Base-by-base conservation (phyloP, 2,797 vertebrate genomes). In the Melanotaenia pygmaea region DNA sequence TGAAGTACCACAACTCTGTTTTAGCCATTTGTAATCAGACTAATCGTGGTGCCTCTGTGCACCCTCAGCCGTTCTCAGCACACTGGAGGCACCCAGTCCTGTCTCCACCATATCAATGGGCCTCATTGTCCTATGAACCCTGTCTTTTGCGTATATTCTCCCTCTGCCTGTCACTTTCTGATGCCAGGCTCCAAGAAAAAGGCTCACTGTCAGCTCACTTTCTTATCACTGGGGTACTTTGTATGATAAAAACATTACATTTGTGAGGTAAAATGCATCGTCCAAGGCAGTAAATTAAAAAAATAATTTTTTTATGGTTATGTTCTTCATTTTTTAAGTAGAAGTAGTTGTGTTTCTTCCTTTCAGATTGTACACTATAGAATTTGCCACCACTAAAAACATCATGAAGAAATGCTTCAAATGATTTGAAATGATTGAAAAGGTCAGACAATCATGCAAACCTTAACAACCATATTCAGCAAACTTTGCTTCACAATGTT, bases 71-170 rank as follows among this genome's bases (percentile, higher is more conserved):
- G 72, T 64, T 80, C 87, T 83, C 76, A 54, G 85, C 65, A 63
- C 67, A 63, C 81, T 80, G 80, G 92, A 91, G 91, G 82, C 86
- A 89, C 88, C 89, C 90, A 30, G 87, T 88, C 83, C 91, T 81
- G 84, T 92, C 94, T 93, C 91, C 86, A 34, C 64, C 68, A 51
- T 79, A 88, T 94, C 93, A 95, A 92, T 93, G 90, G 89, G 81
- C 66, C 85, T 88, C 90, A 91, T 93, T 94, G 92, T 95, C 88
- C 74, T 14, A 8, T 45, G 47, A 66, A 82, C 79, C 86, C 86
- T 80, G 86, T 85, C 82, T 81, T 80, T 81, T 40, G 66, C 67
- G 51, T 70, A 77, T 76, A 77, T 70, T 82, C 83, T 70, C 79
- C 73, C 80, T 72, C 70, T 12, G 76, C 72, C 83, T 76, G 79